Percentiles rank a stretch among this genome's conserved stretches.
These are phyloP conservation scores for Ophion obscuratus DNA, from an alignment of 2,888 invertebrate species.

Conservation along the genomic window DNA sequence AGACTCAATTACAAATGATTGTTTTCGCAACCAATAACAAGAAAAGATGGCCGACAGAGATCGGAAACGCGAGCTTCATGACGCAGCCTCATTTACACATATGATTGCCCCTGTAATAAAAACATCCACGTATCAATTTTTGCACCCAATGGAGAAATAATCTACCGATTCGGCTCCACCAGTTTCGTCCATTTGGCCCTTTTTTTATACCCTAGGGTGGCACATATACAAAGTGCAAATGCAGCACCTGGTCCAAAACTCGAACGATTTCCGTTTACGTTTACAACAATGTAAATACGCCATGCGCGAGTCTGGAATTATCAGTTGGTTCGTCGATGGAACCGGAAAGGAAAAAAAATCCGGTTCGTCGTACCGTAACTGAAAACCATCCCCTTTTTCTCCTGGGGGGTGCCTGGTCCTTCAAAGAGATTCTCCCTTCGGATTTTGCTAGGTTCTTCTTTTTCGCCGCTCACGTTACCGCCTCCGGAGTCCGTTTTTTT, in stretches of 20 bases:
- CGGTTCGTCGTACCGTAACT: constrained; percentile 36
- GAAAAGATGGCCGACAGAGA: too few species aligned
- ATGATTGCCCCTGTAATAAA: too few species aligned
- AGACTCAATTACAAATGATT: too few species aligned
- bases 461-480: constrained; percentile 55
- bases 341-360: constrained; percentile 38
- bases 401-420: constrained; percentile 30
- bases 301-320: constrained; percentile 46
- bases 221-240: not conserved
- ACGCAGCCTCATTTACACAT: too few species aligned
- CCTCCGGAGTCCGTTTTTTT: constrained; percentile 54
- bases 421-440: constrained; percentile 54
- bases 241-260: constrained; percentile 17
- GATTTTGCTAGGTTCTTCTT: constrained; percentile 51
- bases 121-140: too few species aligned
- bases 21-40: too few species aligned
- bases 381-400: constrained; percentile 42
- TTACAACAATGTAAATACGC: constrained; percentile 9
- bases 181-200: not conserved
- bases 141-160: too few species aligned
- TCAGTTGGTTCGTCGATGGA: constrained; percentile 25
- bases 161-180: not conserved
- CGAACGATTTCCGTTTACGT: not conserved
- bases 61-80: too few species aligned
- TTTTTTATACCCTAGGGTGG: not conserved